Evolutionary conservation across 2,113 vertebrate genomes (phyloP).

Genomic region (Apeltes quadracus): DNA sequence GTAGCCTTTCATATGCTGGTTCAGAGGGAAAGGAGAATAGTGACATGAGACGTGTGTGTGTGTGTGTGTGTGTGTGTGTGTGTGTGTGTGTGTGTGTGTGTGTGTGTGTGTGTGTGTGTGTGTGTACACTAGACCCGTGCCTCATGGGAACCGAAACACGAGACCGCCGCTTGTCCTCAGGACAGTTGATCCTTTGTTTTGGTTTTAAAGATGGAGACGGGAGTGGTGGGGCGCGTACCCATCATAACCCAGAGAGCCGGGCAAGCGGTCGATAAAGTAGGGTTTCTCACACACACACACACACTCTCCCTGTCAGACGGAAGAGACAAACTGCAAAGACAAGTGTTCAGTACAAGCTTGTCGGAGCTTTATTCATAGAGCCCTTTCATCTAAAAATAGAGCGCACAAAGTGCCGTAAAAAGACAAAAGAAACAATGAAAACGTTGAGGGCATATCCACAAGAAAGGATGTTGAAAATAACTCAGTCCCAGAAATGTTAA

Average conservation of each 20-base stretch:
- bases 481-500: slow-evolving; percentile 47
- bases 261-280: too few relatives aligned
- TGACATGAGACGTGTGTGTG: too few relatives aligned
- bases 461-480: slow-evolving; percentile 35
- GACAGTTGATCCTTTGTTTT: slow-evolving; percentile 76
- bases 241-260: slow-evolving; percentile 54
- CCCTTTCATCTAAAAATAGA: slow-evolving; percentile 52
- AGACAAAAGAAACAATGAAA: not conserved
- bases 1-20: slow-evolving; percentile 40
- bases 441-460: slow-evolving; percentile 4
- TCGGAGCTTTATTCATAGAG: slow-evolving; percentile 45
- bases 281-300: not conserved
- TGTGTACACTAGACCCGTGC: slow-evolving; percentile 42
- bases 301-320: not conserved
- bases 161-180: slow-evolving; percentile 40
- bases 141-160: slow-evolving; percentile 68
- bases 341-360: slow-evolving; percentile 13
- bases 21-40: slow-evolving; percentile 42
- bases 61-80: too few relatives aligned
- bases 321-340: not conserved
- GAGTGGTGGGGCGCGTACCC: slow-evolving; percentile 51
- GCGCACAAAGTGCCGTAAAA: slow-evolving; percentile 9
- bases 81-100: too few relatives aligned
- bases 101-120: too few relatives aligned
- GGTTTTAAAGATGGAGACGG: slow-evolving; percentile 44